phyloP scores from a whole-genome alignment of 2,113 vertebrate species.

The Myotis davidii region DNA sequence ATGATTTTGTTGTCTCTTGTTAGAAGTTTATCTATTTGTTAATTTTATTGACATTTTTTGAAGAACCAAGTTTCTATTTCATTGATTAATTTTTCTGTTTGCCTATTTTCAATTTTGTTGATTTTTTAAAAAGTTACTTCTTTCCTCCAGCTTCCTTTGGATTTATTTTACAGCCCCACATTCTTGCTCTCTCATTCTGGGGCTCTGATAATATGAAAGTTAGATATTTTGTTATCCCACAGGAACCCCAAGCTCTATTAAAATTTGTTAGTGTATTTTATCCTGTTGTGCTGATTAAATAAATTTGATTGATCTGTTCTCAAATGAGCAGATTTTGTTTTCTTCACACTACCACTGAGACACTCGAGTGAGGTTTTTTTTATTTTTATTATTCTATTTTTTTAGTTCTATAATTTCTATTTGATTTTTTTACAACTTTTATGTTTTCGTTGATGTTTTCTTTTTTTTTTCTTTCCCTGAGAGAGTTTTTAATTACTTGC shows the following conservation, averaged over 20 bases:
- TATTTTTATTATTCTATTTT: not conserved
- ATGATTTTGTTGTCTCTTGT: not conserved
- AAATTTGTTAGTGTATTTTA: not conserved
- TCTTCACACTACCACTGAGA: not conserved
- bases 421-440: not conserved
- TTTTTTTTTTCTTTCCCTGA: not conserved
- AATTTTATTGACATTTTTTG: not conserved
- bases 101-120: not conserved
- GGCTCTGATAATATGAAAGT: not conserved
- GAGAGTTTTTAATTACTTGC: not conserved
- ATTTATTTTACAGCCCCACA: not conserved
- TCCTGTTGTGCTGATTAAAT: not conserved
- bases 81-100: not conserved
- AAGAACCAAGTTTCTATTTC: not conserved
- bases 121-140: not conserved
- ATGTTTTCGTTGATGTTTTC: not conserved
- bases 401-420: not conserved
- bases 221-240: not conserved
- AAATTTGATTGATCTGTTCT: constrained; percentile 16
- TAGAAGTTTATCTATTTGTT: not conserved
- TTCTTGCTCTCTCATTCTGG: not conserved
- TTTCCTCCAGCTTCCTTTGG: not conserved
- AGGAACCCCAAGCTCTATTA: not conserved
- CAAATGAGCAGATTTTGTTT: not conserved
- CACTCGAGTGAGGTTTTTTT: not conserved